Conservation (phyloP, 2,113 vertebrate species). For the Gambusia holbrooki region DNA sequence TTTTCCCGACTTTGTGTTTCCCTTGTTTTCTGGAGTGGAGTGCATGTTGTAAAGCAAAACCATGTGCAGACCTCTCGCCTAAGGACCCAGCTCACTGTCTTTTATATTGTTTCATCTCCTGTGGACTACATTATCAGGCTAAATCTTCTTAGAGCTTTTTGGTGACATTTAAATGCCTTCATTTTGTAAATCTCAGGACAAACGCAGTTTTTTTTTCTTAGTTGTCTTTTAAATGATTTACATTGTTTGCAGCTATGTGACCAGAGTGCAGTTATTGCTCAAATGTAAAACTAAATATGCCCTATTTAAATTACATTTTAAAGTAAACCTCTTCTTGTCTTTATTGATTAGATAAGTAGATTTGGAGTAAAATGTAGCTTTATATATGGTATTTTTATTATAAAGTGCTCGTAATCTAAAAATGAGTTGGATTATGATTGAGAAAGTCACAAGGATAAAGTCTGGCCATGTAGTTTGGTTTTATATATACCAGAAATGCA, state of each 20-base stretch:
- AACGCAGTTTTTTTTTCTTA: conserved; percentile 11
- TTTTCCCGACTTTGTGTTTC: conserved; percentile 45
- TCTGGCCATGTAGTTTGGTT: neutral
- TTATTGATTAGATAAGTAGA: too few species aligned
- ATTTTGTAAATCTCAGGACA: conserved; percentile 18
- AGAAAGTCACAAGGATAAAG: neutral
- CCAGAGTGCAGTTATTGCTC: neutral
- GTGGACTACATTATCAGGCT: conserved; percentile 41
- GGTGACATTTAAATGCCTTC: conserved; percentile 11
- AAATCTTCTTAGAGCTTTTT: conserved; percentile 24
- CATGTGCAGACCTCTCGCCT: conserved; percentile 66
- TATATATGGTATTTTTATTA: neutral
- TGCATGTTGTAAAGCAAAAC: conserved; percentile 66
- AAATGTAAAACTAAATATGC: neutral
- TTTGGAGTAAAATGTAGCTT: too few species aligned
- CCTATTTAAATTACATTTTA: too few species aligned
- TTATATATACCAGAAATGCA: neutral
- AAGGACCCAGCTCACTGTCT: conserved; percentile 75
- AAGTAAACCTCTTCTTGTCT: too few species aligned
- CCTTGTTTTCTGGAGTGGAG: conserved; percentile 45
- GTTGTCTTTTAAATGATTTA: neutral
- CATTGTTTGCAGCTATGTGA: neutral
- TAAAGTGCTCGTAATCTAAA: neutral
- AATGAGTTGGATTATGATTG: neutral
- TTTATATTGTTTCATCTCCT: conserved; percentile 67